A percentile compares a stretch with the other conserved stretches of the same genome.
These are phyloP conservation scores for Puntigrus tetrazona DNA, from an alignment of 2,113 vertebrate species.

Conservation along the genomic window DNA sequence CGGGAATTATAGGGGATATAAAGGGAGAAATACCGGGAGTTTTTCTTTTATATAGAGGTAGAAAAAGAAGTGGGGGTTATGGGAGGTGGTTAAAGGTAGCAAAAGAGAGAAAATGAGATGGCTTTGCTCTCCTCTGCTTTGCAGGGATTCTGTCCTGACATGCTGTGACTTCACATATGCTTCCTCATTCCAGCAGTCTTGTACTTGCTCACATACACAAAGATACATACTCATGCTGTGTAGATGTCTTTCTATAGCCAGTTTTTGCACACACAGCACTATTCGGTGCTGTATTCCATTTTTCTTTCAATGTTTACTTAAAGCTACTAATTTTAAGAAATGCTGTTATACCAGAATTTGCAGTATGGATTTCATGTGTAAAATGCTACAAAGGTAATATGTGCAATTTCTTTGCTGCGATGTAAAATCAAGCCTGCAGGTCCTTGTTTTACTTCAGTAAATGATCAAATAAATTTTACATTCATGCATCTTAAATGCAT, in stretches of 20 bases:
- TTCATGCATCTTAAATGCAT: not conserved
- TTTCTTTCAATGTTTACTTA: not conserved
- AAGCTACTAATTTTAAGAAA: not conserved
- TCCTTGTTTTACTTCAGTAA: not conserved
- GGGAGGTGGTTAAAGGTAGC: not conserved
- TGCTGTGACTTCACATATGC: not conserved
- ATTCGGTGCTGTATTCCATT: not conserved
- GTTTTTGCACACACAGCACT: not conserved
- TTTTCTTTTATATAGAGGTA: not conserved
- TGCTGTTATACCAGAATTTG: not conserved
- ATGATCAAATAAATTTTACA: not conserved
- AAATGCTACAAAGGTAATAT: not conserved
- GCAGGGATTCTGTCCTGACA: slow-evolving; percentile 44
- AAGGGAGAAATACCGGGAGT: not conserved
- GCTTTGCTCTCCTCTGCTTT: slow-evolving; percentile 17
- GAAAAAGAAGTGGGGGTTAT: not conserved
- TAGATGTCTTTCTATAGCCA: not conserved
- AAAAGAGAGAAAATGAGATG: not conserved
- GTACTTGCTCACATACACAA: not conserved
- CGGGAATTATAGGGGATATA: not conserved
- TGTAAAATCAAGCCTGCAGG: not conserved
- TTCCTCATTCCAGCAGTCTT: slow-evolving; percentile 31
- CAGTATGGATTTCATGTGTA: not conserved
- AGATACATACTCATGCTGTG: not conserved
- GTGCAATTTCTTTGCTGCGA: not conserved